Conservation (phyloP, 2,113 vertebrate genomes). For the Lepisosteus osseus region DNA sequence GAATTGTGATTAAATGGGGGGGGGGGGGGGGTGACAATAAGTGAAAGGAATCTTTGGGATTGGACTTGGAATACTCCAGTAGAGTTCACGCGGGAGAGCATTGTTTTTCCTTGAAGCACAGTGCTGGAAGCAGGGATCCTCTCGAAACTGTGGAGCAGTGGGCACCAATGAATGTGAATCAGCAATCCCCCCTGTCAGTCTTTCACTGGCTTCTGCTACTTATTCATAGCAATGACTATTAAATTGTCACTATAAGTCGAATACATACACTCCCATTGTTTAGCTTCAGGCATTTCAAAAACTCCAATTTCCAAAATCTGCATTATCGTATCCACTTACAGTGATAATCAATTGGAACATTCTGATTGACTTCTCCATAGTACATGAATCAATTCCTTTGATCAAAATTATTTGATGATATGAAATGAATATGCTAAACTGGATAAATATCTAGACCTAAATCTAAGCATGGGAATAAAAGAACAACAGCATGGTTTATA, state of each 20-base stretch:
- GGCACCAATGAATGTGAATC: constrained; percentile 17
- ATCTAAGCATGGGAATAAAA: too few relatives aligned
- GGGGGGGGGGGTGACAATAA: constrained; percentile 21
- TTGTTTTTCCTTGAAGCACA: constrained; percentile 27
- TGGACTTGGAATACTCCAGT: constrained; percentile 27
- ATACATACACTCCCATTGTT: neutral
- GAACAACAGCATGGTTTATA: too few relatives aligned
- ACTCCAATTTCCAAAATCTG: neutral
- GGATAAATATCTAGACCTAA: too few relatives aligned
- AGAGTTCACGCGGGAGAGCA: constrained; percentile 18
- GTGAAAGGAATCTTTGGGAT: constrained; percentile 27
- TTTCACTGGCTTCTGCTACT: neutral
- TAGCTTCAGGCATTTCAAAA: constrained; percentile 8
- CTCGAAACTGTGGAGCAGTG: neutral
- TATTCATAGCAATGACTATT: neutral
- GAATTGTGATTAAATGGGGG: constrained; percentile 18
- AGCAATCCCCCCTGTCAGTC: neutral
- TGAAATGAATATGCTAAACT: too few relatives aligned
- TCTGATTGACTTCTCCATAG: too few relatives aligned
- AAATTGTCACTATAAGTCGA: neutral
- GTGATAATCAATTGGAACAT: too few relatives aligned
- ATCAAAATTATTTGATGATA: too few relatives aligned
- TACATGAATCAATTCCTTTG: too few relatives aligned
- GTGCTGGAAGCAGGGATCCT: constrained; percentile 32
- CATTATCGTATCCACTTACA: constrained; percentile 6